Base-by-base conservation (phyloP, 2,888 invertebrate genomes). In the Drosophila incognita region DNA sequence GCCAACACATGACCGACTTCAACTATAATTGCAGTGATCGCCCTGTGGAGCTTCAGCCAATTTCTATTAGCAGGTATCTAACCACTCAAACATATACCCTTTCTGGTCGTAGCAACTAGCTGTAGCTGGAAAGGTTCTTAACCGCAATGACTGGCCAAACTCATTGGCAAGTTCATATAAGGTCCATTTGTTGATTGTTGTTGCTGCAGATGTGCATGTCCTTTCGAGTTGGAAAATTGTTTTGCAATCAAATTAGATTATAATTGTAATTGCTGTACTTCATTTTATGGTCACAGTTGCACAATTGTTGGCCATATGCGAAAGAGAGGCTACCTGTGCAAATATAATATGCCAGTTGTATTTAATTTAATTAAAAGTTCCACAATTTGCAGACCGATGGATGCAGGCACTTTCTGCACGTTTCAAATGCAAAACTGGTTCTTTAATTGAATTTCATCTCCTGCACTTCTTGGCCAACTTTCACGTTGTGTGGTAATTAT, bases 231-330 rank as follows among this genome's bases (percentile, higher is more conserved):
- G 67, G 85, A 79, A 80, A 87, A 87, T 87, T 71, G 89, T 87
- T 87, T 87, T 83, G 75, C 79, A 87, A 87, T 89, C 76, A 80
- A 87, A 87, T 89, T 89, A 87, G 75, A 83, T 62, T 80, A 66
- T 74, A 89, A 87, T 87, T 84, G 73, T 76, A 88, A 86, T 80
- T 74, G 79, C 78, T 49, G 61, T 67, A 71, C 76, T 74, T 71
- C 66, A 76, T 48, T 80, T 62, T 38, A 59, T 68, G 42, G 38
- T 54, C 62, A 49, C 70, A 70, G 59, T 42, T 78, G 42, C 42
- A 60, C 51, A 60, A 60, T 57, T 53, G 31, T 56, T 11, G 18
- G 7, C 35, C 7, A 40, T 48, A 36, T 42, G 21, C 13, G n/a
- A 33, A 51, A 46, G 15, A 15, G 15, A 15, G 24, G 38, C 46